A percentile compares a stretch with the other conserved stretches of the same genome.
Conservation (phyloP, 2,888 invertebrate species). For the Oscheius myriophilus region DNA sequence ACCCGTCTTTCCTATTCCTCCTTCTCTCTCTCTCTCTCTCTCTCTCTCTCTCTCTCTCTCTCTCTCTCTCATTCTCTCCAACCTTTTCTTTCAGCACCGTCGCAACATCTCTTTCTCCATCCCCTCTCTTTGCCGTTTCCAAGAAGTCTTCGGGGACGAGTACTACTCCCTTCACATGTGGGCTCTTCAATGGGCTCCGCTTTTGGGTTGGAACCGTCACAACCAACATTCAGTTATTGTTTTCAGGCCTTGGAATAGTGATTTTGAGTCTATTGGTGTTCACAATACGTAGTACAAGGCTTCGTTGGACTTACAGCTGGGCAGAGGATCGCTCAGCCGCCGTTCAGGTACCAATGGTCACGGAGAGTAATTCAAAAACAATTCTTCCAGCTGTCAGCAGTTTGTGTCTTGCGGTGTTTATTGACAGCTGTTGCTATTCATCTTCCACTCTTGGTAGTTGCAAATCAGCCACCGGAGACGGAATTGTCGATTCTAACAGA, state of each 20-base stretch:
- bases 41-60: no score
- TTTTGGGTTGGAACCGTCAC: conserved; percentile 34
- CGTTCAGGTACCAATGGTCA: conserved; percentile 29
- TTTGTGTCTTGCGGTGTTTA: conserved; percentile 49
- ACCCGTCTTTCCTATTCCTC: no score
- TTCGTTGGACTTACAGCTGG: conserved; percentile 57
- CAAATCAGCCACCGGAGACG: conserved; percentile 35
- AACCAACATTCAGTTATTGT: neutral
- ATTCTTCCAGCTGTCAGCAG: conserved; percentile 27
- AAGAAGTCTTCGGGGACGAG: conserved; percentile 48
- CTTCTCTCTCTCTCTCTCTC: no score
- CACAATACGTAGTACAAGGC: conserved; percentile 43
- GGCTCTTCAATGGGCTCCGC: conserved; percentile 46
- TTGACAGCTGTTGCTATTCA: conserved; percentile 46
- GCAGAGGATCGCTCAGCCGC: conserved; percentile 43
- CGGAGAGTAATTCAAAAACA: neutral
- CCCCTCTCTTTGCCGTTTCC: conserved; percentile 43
- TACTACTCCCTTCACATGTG: conserved; percentile 37
- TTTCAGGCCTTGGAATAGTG: conserved; percentile 35
- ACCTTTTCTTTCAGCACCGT: conserved; percentile 23
- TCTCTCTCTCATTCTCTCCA: no score
- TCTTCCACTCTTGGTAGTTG: conserved; percentile 43
- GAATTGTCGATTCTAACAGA: conserved; percentile 44
- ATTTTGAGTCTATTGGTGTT: conserved; percentile 35
- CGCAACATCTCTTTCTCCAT: conserved; percentile 39